Evolutionary conservation across 2,797 vertebrate genomes (phyloP), one percentile per base, ranked within the genome.

Genomic region (Urophycis tenuis): DNA sequence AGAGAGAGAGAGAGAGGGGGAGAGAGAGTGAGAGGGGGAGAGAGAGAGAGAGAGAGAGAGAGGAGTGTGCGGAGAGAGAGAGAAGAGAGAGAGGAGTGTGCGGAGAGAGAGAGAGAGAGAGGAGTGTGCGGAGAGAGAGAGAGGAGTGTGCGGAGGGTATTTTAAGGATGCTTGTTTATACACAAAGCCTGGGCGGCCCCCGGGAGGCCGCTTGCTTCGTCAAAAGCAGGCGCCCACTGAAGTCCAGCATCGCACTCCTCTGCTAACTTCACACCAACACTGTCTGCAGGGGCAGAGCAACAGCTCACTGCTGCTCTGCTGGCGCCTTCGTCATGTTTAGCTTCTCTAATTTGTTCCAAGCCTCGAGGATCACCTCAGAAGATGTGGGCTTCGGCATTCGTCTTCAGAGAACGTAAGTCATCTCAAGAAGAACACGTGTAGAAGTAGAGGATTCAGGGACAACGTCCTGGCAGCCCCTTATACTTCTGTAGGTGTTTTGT

Each of bases 281-380:
- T 85, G 88, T 75, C 84, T 85, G 75, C 81, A 85, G 80, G 79
- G 82, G 85, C 79, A 84, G 85, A 87, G 87, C 87, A 83, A 87
- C 88, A 88, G 78, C 19, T 79, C 78, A 78, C 79, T 22, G 79
- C 87, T 87, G 82, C 83, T 87, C 90, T 80, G 78, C 90, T 80
- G 78, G 78, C 81, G 87, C 84, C 80, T 86, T 86, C 87, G 85
- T 93, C 90, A 88, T 91, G 85, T 88, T 89, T 88, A 88, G 85
- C 91, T 87, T 81, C 80, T 90, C 88, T 85, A 90, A 90, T 93
- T 92, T 89, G 87, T 87, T 86, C 91, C 60, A 90, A 85, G 83
- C 86, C 85, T 78, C 11, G 76, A 84, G 84, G 81, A 76, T 86
- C 80, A 79, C 79, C 75, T 82, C 14, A 31, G 33, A 19, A 29